Conservation (phyloP, 2,797 vertebrate genomes). For the Diceros bicornis region DNA sequence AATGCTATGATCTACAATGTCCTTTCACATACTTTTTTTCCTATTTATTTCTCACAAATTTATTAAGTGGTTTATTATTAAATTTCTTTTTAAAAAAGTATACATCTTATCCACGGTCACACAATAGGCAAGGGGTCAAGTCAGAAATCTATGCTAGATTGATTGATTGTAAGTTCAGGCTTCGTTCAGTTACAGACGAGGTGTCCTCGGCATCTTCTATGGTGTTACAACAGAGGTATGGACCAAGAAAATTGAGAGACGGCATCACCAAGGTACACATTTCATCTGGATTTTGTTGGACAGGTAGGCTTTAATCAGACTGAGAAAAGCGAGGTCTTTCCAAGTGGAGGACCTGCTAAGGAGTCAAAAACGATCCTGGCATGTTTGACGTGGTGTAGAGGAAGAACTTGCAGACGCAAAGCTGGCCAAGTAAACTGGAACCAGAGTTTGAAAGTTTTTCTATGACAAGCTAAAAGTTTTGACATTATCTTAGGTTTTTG, state of each 20-base stretch:
- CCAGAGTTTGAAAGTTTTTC: neutral
- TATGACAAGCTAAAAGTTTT: neutral
- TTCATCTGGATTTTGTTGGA: neutral
- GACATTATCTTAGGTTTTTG: neutral
- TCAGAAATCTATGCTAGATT: neutral
- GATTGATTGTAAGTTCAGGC: neutral
- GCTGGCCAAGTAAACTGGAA: neutral
- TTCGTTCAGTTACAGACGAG: neutral
- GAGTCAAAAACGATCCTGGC: neutral
- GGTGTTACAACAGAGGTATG: too few relatives aligned
- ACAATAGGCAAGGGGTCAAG: neutral
- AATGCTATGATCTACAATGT: conserved; percentile 16
- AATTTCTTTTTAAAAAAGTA: conserved; percentile 3
- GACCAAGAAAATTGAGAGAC: neutral
- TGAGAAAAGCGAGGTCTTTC: neutral
- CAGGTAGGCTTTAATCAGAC: neutral
- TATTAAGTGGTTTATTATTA: conserved; percentile 20
- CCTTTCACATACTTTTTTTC: neutral
- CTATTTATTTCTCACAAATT: neutral
- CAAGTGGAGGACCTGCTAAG: neutral
- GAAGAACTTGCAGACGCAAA: neutral
- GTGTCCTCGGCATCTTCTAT: neutral
- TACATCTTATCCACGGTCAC: neutral
- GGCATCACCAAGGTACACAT: neutral
- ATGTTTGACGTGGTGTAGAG: neutral